Conservation (phyloP, 2,888 invertebrate species). For the Sylvicola fuscatus region DNA sequence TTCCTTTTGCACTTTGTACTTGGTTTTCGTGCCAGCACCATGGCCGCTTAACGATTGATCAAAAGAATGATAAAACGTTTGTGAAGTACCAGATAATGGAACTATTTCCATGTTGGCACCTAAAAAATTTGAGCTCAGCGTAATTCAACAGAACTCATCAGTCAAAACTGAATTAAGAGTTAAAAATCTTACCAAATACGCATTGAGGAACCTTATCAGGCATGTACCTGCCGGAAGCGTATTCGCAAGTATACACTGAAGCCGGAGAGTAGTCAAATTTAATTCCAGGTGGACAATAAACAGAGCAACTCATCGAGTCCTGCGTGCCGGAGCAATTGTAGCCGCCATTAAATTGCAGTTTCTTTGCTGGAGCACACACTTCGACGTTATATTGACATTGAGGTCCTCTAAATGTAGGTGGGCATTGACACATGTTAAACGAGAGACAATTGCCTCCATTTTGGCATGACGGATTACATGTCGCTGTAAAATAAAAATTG, state of each 20-base stretch:
- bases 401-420: constrained; percentile 32
- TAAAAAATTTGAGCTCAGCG: constrained; percentile 7
- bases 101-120: constrained; percentile 12
- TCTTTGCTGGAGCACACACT: constrained; percentile 34
- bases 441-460: constrained; percentile 69
- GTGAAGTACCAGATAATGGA: constrained; percentile 9
- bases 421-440: constrained; percentile 59
- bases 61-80: constrained; percentile 4
- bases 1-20: constrained; percentile 1
- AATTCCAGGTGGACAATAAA: constrained; percentile 45
- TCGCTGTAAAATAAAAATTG: constrained; percentile 24
- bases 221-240: constrained; percentile 38
- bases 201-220: constrained; percentile 58
- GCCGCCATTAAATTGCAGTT: constrained; percentile 54
- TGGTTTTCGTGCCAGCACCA: not conserved
- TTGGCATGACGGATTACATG: constrained; percentile 48
- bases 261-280: constrained; percentile 39
- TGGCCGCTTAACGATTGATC: constrained; percentile 3
- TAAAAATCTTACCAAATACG: constrained; percentile 32
- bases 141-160: too few relatives aligned
- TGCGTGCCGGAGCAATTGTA: constrained; percentile 45
- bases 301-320: constrained; percentile 36
- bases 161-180: too few relatives aligned
- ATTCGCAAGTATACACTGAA: constrained; percentile 41
- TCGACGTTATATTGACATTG: constrained; percentile 26